A percentile compares a stretch with the other conserved stretches of the same genome.
These are phyloP conservation scores for Cygnus atratus DNA, from an alignment of 2,113 vertebrate genomes.

Conservation along the genomic window DNA sequence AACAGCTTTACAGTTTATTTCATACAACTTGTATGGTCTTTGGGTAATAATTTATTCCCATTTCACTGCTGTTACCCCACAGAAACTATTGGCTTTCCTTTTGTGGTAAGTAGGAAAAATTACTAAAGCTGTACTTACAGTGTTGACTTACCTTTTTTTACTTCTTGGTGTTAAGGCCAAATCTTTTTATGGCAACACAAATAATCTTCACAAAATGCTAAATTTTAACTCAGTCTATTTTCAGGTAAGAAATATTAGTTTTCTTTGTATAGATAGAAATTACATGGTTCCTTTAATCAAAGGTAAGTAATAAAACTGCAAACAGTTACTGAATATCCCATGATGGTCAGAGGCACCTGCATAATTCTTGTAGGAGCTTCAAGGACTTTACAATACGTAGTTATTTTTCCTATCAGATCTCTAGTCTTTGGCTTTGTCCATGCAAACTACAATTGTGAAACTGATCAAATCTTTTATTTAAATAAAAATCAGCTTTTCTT, in stretches of 20 bases:
- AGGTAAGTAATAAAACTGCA: not conserved
- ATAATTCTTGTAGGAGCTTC: not conserved
- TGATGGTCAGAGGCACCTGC: not conserved
- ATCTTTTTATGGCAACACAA: not conserved
- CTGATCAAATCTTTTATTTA: not conserved
- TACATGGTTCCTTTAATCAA: not conserved
- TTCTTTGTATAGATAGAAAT: not conserved
- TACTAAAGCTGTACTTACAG: not conserved
- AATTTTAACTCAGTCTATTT: not conserved
- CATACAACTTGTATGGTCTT: not conserved
- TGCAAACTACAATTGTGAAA: not conserved
- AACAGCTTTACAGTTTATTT: not conserved
- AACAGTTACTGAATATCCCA: not conserved
- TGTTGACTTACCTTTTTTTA: not conserved
- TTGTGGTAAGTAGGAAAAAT: not conserved
- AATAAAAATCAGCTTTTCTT: not conserved
- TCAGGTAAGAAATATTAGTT: not conserved
- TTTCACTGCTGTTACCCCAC: not conserved
- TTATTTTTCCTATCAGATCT: not conserved
- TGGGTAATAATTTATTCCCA: not conserved
- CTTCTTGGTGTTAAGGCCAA: not conserved
- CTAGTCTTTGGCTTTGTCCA: not conserved
- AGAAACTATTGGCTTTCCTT: not conserved
- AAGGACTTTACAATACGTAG: not conserved
- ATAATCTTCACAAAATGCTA: not conserved